Percentiles rank a stretch among this genome's conserved stretches.
These are phyloP conservation scores for Paedocypris sp. DNA, from an alignment of 2,113 vertebrate species.

Conservation along the genomic window DNA sequence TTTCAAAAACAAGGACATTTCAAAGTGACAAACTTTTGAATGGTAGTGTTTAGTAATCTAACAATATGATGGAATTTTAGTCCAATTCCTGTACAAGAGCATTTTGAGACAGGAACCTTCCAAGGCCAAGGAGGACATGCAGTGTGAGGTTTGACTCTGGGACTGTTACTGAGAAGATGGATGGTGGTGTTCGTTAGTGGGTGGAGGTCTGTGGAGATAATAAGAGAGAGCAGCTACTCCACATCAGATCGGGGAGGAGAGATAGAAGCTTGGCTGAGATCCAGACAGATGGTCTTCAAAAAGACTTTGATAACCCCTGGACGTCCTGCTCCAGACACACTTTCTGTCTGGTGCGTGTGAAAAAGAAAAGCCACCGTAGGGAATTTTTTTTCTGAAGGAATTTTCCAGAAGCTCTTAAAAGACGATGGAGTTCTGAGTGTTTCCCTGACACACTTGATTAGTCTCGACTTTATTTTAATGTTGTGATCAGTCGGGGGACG, in stretches of 20 bases:
- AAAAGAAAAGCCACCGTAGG: too few relatives aligned
- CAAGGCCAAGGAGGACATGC: not conserved
- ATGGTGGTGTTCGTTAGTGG: slow-evolving; percentile 18
- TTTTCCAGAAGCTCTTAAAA: too few relatives aligned
- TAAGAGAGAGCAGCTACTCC: slow-evolving; percentile 4
- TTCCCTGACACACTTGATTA: slow-evolving; percentile 1
- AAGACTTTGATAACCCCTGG: slow-evolving; percentile 14
- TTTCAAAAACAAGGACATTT: too few relatives aligned
- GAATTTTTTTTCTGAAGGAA: too few relatives aligned
- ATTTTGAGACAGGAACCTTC: slow-evolving; percentile 26
- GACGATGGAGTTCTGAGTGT: not conserved
- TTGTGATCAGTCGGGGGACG: slow-evolving; percentile 17
- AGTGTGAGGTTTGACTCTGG: not conserved
- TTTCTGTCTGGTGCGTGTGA: slow-evolving; percentile 2
- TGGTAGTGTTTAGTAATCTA: too few relatives aligned
- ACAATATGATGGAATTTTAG: too few relatives aligned
- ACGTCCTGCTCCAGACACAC: not conserved
- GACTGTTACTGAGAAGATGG: slow-evolving; percentile 12
- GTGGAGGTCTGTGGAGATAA: slow-evolving; percentile 29
- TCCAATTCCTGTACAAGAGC: too few relatives aligned
- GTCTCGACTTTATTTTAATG: not conserved
- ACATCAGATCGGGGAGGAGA: slow-evolving; percentile 2
- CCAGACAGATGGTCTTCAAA: slow-evolving; percentile 12
- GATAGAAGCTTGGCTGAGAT: slow-evolving; percentile 15
- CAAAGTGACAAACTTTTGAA: too few relatives aligned